Percentiles rank a stretch among this genome's conserved stretches.
Conservation (phyloP, 2,888 invertebrate genomes). For the Cryptosula pallasiana region DNA sequence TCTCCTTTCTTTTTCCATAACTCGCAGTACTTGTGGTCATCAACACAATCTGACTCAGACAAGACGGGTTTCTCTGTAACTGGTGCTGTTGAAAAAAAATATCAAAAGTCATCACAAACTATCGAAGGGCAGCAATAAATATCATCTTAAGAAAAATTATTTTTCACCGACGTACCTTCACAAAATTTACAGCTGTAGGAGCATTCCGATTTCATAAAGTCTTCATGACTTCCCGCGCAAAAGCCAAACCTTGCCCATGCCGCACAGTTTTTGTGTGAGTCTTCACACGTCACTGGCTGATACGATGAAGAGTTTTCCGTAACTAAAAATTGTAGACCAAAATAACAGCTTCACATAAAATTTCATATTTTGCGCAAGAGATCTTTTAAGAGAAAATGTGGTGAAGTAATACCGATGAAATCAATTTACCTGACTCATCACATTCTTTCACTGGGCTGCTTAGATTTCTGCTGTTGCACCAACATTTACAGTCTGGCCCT, state of each 20-base stretch:
- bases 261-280: constrained; percentile 25
- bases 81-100: background rate
- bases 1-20: constrained; percentile 28
- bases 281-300: constrained; percentile 24
- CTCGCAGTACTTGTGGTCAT: constrained; percentile 24
- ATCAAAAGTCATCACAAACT: too few relatives aligned
- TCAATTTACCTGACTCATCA: background rate
- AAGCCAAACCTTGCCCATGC: constrained; percentile 27
- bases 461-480: background rate
- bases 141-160: too few relatives aligned
- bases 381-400: too few relatives aligned
- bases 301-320: background rate
- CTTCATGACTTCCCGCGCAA: constrained; percentile 22
- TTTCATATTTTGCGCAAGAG: too few relatives aligned
- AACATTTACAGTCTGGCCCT: constrained; percentile 13
- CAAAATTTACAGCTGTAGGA: background rate
- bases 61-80: background rate
- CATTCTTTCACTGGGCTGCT: background rate
- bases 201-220: constrained; percentile 22
- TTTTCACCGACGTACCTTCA: too few relatives aligned
- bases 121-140: too few relatives aligned
- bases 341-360: too few relatives aligned
- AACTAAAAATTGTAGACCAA: background rate
- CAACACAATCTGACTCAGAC: constrained; percentile 22
- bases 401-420: too few relatives aligned